Evolutionary conservation across 2,113 vertebrate genomes (phyloP).

Genomic region (Peromyscus polionotus): DNA sequence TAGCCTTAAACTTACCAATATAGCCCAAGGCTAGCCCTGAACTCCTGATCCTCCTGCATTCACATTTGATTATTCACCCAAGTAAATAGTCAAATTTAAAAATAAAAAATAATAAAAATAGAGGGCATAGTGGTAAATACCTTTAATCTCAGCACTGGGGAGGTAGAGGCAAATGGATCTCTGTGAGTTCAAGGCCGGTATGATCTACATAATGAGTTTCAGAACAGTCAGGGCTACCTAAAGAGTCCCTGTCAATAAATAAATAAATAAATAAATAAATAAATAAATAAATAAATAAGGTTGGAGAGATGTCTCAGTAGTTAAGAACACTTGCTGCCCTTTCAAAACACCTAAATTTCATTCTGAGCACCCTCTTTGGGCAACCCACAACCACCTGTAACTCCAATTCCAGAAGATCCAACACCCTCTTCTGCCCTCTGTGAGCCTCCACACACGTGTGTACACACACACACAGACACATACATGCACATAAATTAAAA

Average conservation of each 20-base stretch:
- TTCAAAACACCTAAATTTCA: neutral
- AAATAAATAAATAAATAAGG: too few relatives aligned
- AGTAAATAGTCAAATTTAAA: neutral
- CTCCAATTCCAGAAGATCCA: neutral
- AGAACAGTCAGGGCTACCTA: neutral
- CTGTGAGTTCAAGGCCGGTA: neutral
- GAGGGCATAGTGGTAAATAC: neutral
- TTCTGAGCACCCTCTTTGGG: neutral
- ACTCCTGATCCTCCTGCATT: neutral
- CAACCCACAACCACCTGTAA: neutral
- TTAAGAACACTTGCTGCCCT: neutral
- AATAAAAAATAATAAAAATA: neutral
- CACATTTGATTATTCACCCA: neutral
- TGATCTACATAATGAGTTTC: neutral
- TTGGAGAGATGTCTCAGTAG: too few relatives aligned
- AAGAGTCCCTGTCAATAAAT: neutral
- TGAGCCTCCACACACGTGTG: neutral
- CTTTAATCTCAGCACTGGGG: neutral
- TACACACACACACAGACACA: too few relatives aligned
- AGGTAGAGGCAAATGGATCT: neutral
- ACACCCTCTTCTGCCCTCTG: neutral
- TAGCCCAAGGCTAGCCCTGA: neutral
- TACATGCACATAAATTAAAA: neutral
- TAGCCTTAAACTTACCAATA: neutral
- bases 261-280: neutral